A percentile compares a stretch with the other conserved stretches of the same genome.
phyloP scores from a whole-genome alignment of 2,113 vertebrate species.

The Sebastes schlegelii region DNA sequence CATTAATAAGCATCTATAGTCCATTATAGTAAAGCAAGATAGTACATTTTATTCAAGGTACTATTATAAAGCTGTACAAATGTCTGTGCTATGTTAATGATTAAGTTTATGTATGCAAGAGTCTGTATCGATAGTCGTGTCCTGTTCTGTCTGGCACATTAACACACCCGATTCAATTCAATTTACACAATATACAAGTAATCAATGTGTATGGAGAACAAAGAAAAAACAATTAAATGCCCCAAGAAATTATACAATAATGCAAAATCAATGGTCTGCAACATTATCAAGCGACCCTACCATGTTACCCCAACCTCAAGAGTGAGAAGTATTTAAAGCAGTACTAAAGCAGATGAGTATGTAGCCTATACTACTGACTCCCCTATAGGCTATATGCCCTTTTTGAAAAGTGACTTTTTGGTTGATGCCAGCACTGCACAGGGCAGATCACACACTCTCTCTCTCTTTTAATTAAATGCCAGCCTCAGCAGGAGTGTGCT shows the following conservation, averaged over 20 bases:
- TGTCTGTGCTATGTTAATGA: not conserved
- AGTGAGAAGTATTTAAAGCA: not conserved
- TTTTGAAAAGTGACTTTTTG: slow-evolving; percentile 20
- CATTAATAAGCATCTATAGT: not conserved
- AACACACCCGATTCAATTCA: not conserved
- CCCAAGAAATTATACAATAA: not conserved
- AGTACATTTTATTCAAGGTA: too few relatives aligned
- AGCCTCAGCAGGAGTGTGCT: slow-evolving; percentile 30
- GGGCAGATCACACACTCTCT: slow-evolving; percentile 1
- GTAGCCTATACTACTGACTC: not conserved
- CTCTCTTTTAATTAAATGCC: slow-evolving; percentile 41
- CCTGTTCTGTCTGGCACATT: not conserved
- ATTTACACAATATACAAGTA: not conserved
- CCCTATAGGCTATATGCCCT: not conserved
- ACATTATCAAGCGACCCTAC: not conserved
- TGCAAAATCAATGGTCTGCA: not conserved
- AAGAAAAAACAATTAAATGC: not conserved
- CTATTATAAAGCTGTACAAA: not conserved
- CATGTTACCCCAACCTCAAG: not conserved
- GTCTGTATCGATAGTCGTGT: not conserved
- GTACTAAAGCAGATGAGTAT: not conserved
- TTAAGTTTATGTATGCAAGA: not conserved
- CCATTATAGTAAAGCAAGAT: not conserved
- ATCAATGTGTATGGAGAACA: not conserved
- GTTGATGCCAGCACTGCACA: slow-evolving; percentile 14